Conservation (phyloP, 1,140 invertebrate genomes). For the Druon quercuslanigerum region DNA sequence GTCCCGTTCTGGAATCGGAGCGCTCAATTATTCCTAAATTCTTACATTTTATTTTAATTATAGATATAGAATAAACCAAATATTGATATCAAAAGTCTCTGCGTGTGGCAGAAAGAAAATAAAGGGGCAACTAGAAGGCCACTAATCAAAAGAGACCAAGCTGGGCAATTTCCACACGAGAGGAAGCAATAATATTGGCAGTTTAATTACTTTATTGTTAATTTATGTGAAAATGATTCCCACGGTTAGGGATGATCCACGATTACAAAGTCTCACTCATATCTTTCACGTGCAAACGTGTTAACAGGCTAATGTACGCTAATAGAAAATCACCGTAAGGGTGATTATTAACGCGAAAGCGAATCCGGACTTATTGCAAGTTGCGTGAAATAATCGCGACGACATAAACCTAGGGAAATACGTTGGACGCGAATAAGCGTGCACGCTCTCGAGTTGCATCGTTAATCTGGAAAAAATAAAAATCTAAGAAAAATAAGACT, state of each 20-base stretch:
- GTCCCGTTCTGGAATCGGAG: too few species aligned
- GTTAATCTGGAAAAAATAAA: constrained; percentile 45
- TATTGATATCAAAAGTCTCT: too few species aligned
- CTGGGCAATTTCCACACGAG: too few species aligned
- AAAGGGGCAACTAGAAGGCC: too few species aligned
- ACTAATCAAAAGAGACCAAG: too few species aligned
- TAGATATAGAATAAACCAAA: too few species aligned
- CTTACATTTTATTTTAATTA: too few species aligned
- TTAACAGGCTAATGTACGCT: constrained; percentile 36
- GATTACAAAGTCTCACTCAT: neutral
- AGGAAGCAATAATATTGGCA: neutral
- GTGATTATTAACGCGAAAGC: constrained; percentile 44
- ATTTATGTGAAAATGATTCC: constrained; percentile 35
- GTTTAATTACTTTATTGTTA: neutral
- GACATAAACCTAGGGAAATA: constrained; percentile 38
- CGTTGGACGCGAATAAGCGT: constrained; percentile 41
- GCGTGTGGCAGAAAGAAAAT: too few species aligned
- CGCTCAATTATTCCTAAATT: too few species aligned
- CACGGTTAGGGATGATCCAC: constrained; percentile 36
- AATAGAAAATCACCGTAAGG: constrained; percentile 41
- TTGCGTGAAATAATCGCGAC: constrained; percentile 38
- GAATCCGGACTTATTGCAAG: constrained; percentile 44
- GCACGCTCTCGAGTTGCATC: constrained; percentile 42
- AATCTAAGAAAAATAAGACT: constrained; percentile 43
- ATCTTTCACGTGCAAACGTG: constrained; percentile 4